phyloP scores from a whole-genome alignment of 2,888 invertebrate genomes.

The Diaperis boleti region DNA sequence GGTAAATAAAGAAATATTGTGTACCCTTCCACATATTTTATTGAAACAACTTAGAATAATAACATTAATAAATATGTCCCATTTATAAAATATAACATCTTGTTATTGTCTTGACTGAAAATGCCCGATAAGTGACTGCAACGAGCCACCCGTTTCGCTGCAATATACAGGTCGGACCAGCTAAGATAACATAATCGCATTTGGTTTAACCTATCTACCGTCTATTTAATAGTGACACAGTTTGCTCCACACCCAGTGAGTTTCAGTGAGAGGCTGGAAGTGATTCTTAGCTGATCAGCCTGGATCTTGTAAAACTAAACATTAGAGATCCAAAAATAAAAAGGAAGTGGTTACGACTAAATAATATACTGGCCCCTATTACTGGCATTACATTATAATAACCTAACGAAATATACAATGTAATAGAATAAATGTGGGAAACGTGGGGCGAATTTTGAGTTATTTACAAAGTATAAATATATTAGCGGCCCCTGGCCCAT shows the following conservation, averaged over 20 bases:
- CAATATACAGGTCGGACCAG: conserved; percentile 14
- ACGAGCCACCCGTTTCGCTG: conserved; percentile 3
- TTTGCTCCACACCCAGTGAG: no score
- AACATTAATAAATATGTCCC: conserved; percentile 45
- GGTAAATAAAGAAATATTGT: neutral
- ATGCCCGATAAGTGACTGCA: conserved; percentile 29
- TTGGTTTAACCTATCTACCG: no score
- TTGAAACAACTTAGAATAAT: conserved; percentile 41
- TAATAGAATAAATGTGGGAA: conserved; percentile 27
- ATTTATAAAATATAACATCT: conserved; percentile 39
- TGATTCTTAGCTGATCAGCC: conserved; percentile 5
- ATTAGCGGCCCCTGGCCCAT: conserved; percentile 17
- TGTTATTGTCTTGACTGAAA: conserved; percentile 39
- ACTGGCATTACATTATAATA: conserved; percentile 55
- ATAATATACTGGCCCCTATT: conserved; percentile 59
- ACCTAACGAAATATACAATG: conserved; percentile 31
- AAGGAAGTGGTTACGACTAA: conserved; percentile 43
- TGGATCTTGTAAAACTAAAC: conserved; percentile 2
- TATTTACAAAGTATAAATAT: conserved; percentile 38
- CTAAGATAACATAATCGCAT: conserved; percentile 8
- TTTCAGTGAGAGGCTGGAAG: neutral
- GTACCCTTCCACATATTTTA: conserved; percentile 42
- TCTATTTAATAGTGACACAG: no score
- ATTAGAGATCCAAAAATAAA: conserved; percentile 47
- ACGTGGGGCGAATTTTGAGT: conserved; percentile 29